These are phyloP conservation scores for Scomber japonicus DNA, from an alignment of 2,113 vertebrate species.

Conservation along the genomic window DNA sequence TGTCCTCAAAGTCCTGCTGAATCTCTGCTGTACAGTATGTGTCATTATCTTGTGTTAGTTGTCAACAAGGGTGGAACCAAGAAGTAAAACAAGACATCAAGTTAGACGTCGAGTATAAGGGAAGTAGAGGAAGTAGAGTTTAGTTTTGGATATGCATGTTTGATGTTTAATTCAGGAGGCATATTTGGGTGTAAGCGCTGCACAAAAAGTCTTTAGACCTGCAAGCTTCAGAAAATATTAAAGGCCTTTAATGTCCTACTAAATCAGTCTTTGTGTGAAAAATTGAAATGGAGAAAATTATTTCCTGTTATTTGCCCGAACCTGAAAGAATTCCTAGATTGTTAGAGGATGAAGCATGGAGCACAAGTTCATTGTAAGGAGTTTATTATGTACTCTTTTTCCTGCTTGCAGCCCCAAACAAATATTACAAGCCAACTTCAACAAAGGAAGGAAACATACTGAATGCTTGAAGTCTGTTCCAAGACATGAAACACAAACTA, in stretches of 20 bases:
- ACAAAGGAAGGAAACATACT: slow-evolving; percentile 66
- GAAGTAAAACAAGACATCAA: slow-evolving; percentile 14
- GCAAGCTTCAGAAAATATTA: neutral
- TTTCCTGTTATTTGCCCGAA: slow-evolving; percentile 39
- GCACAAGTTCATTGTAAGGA: slow-evolving; percentile 5
- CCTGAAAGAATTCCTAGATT: slow-evolving; percentile 12
- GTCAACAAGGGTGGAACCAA: slow-evolving; percentile 29
- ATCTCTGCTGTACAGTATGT: neutral
- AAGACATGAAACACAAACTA: slow-evolving; percentile 30
- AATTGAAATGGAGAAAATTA: slow-evolving; percentile 4
- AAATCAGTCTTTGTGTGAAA: slow-evolving; percentile 13
- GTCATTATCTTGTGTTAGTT: slow-evolving; percentile 16
- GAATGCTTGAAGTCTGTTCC: slow-evolving; percentile 41
- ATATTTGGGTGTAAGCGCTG: neutral
- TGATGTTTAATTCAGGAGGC: neutral
- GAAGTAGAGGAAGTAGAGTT: neutral
- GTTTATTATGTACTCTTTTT: slow-evolving; percentile 10
- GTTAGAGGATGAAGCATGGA: slow-evolving; percentile 34
- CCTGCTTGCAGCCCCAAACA: slow-evolving; percentile 16
- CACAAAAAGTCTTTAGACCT: neutral
- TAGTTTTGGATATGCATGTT: neutral
- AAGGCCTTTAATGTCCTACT: slow-evolving; percentile 1
- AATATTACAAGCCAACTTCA: slow-evolving; percentile 21
- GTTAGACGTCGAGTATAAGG: neutral
- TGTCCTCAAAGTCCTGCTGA: neutral